Percentiles rank a stretch among this genome's conserved stretches.
These are phyloP conservation scores for Brachypalpus laphriformis DNA, from an alignment of 2,888 invertebrate species.

Conservation along the genomic window DNA sequence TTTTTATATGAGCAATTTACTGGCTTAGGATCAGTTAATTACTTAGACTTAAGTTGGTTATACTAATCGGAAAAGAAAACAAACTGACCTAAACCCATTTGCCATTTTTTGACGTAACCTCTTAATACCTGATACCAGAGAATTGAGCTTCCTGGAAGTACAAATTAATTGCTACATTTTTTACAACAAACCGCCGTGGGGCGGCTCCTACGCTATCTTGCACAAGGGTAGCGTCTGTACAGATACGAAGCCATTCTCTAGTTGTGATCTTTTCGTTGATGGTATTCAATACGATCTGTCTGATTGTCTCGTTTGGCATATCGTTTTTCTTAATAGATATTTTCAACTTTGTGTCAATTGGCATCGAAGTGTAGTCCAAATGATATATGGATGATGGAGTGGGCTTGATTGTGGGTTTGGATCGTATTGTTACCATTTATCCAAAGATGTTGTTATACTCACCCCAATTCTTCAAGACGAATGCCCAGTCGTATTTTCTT, in stretches of 20 bases:
- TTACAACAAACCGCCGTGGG: background rate
- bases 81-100: no score
- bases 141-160: background rate
- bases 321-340: background rate
- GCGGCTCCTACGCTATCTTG: background rate
- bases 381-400: background rate
- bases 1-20: no score
- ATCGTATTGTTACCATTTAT: no score
- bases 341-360: background rate
- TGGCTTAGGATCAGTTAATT: no score
- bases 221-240: background rate
- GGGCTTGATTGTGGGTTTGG: background rate
- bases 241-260: background rate
- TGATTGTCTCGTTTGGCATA: background rate
- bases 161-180: background rate
- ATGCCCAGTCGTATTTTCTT: no score
- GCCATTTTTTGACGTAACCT: no score
- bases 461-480: no score
- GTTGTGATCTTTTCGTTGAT: background rate
- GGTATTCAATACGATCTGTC: background rate
- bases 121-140: no score
- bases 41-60: no score
- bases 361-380: background rate
- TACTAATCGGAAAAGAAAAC: no score
- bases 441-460: no score